These are phyloP conservation scores for Rhabdophis nuchalis DNA, from an alignment of 2,797 vertebrate species.

Conservation along the genomic window DNA sequence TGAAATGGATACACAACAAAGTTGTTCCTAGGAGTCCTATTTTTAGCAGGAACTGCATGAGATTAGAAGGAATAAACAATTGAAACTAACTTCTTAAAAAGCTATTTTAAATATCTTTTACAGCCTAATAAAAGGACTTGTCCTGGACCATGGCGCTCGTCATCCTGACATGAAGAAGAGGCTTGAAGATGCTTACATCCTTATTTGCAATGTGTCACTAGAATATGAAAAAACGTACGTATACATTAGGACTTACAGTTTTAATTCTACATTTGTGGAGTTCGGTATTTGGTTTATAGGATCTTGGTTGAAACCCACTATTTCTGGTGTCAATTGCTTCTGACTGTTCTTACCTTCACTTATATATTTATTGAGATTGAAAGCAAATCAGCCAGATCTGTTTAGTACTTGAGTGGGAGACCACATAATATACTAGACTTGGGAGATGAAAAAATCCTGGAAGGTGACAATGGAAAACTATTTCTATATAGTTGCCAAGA, in stretches of 20 bases:
- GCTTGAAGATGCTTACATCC: constrained; percentile 88
- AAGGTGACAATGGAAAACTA: not conserved
- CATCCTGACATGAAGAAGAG: constrained; percentile 99
- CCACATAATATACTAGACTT: not conserved
- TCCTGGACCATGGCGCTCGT: constrained; percentile 93
- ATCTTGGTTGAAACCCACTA: too few species aligned
- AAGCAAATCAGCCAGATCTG: not conserved
- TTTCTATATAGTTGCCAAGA: not conserved
- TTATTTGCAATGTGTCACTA: constrained; percentile 92
- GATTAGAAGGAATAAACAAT: fast-evolving
- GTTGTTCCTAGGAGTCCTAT: too few species aligned
- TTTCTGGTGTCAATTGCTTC: not conserved
- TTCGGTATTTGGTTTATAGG: too few species aligned
- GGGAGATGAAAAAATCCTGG: not conserved
- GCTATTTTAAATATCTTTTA: constrained; percentile 3
- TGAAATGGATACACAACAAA: constrained; percentile 24
- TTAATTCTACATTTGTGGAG: not conserved
- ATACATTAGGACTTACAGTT: not conserved
- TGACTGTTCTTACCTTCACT: not conserved
- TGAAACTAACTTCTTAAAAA: not conserved
- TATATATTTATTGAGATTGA: not conserved
- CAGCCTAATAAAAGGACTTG: constrained; percentile 91
- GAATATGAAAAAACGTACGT: constrained; percentile 95
- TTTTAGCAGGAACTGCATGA: fast-evolving
- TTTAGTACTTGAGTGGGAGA: not conserved